Base-by-base conservation (phyloP, 2,888 invertebrate genomes). In the Carpatolechia fugitivella region DNA sequence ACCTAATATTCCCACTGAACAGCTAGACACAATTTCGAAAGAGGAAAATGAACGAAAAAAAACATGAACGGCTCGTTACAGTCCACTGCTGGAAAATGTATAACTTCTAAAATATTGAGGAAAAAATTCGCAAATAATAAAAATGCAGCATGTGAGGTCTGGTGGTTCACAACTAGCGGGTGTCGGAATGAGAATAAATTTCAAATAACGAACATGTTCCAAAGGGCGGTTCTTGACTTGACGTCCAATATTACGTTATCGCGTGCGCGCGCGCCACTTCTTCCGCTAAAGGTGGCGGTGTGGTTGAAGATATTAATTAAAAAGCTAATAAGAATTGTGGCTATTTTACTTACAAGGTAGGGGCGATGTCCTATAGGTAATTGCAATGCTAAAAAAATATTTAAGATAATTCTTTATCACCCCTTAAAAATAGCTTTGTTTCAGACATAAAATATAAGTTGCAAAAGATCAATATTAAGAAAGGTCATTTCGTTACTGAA, bases 191-290 rank as follows among this genome's bases (percentile, higher is more conserved):
- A 55, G 55, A 58, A 60, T 58, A 60, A 58, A 56, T 60, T 58
- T 51, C 18, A 56, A 59, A 58, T 60, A 61, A 69, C 70, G 65
- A 68, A 69, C 66, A 49, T 63, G 72, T 76, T 72, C 69, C 70
- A 63, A 70, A 77, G 78, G 78, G 76, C 74, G 68, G 61, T 61
- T 68, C 67, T 66, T 68, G 70, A 72, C 67, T 66, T 68, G 70
- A 72, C 72, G 67, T 59, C 68, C 69, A 69, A 76, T 72, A 72
- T 78, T 66, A 66, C 69, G 47, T 58, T 63, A 78, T 80, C 74
- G 80, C 80, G 80, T 80, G 80, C 73, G 76, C 76, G 29, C 57
- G 76, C 73, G 73, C 70, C 29, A 4, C 30, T 11, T 30, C 30
- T 31, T 29, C 13, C 7, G 3, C 3, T 44, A 29, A 48, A 18